Conservation (phyloP, 2,888 invertebrate species). For the Ditylenchus weischeri region DNA sequence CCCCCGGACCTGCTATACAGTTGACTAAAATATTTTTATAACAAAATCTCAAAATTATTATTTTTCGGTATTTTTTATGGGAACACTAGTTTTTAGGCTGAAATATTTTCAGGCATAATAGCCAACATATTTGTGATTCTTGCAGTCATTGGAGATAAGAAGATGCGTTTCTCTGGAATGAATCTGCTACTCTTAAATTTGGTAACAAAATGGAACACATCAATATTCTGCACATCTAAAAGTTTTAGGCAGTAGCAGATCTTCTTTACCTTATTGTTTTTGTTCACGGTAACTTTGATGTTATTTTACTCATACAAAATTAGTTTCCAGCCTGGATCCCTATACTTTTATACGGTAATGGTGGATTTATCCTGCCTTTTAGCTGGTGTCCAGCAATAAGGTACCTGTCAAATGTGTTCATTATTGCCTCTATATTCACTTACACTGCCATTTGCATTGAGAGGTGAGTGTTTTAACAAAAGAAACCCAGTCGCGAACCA, state of each 20-base stretch:
- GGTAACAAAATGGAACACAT: conserved; percentile 20
- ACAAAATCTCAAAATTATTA: background rate
- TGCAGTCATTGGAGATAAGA: conserved; percentile 47
- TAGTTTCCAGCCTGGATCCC: conserved; percentile 15
- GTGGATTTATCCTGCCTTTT: conserved; percentile 18
- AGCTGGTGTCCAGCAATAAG: conserved; percentile 17
- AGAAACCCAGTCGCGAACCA: too few species aligned
- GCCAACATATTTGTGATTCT: conserved; percentile 49
- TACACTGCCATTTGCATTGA: conserved; percentile 24
- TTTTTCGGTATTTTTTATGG: background rate
- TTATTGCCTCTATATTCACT: conserved; percentile 22
- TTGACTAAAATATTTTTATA: too few species aligned
- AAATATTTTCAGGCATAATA: conserved; percentile 29
- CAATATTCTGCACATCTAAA: too few species aligned
- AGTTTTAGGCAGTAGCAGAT: conserved; percentile 50
- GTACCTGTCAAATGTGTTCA: conserved; percentile 17
- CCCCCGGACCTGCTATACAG: too few species aligned
- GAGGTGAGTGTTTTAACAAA: conserved; percentile 11
- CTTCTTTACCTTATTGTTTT: conserved; percentile 44
- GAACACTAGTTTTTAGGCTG: too few species aligned
- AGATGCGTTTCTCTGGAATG: conserved; percentile 53
- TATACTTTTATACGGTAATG: conserved; percentile 22
- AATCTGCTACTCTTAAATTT: conserved; percentile 52
- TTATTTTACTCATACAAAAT: background rate
- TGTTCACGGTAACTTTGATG: background rate